Evolutionary conservation across 2,113 vertebrate genomes (phyloP).

Genomic region (Caracal caracal): DNA sequence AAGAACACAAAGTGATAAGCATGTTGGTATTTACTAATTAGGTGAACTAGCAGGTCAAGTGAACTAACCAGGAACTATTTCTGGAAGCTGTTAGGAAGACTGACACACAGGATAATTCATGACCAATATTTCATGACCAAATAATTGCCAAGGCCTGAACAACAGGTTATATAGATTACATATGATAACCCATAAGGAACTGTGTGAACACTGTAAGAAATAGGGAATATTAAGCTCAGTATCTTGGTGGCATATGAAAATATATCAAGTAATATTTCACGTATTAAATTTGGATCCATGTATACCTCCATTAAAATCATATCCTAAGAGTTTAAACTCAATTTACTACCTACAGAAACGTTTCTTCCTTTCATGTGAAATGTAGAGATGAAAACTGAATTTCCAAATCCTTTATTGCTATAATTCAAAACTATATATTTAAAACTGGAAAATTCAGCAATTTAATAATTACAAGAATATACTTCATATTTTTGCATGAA

Average conservation of each 20-base stretch:
- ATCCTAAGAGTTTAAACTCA: constrained; percentile 6
- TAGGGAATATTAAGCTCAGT: background rate
- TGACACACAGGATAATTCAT: background rate
- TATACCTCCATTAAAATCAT: constrained; percentile 2
- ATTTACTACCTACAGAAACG: constrained; percentile 10
- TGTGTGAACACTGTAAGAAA: background rate
- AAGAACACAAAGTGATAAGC: background rate
- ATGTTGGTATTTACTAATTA: constrained; percentile 25
- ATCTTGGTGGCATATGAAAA: background rate
- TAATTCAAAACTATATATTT: background rate
- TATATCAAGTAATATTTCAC: background rate
- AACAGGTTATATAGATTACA: background rate
- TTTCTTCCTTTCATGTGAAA: background rate
- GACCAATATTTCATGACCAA: constrained; percentile 9
- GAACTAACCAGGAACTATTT: background rate
- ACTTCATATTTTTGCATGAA: background rate
- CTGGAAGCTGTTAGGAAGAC: background rate
- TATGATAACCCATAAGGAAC: background rate
- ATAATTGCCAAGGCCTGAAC: background rate
- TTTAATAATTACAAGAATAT: background rate
- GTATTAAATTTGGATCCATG: background rate
- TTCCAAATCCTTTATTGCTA: background rate
- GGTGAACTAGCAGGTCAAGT: background rate
- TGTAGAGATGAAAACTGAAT: constrained; percentile 6
- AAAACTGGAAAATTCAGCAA: background rate